These are phyloP conservation scores for Lasiommata megera DNA, from an alignment of 2,888 invertebrate species.

Conservation along the genomic window DNA sequence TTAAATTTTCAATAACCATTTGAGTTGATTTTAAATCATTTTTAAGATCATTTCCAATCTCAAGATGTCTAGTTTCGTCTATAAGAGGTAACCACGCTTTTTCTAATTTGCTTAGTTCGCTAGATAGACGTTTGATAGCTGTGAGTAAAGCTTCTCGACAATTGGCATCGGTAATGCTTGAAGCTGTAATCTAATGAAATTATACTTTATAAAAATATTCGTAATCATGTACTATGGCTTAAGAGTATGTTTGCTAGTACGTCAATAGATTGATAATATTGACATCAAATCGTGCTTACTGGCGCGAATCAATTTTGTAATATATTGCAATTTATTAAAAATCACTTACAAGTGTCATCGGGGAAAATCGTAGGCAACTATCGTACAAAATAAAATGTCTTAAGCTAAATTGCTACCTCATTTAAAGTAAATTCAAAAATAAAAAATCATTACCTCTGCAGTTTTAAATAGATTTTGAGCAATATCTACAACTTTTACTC, in stretches of 20 bases:
- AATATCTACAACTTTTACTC: conserved; percentile 41
- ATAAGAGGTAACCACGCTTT: conserved; percentile 16
- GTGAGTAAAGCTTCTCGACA: conserved; percentile 55
- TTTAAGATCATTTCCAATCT: conserved; percentile 11
- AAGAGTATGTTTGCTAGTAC: background rate
- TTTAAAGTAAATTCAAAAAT: background rate
- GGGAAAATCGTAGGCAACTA: too few relatives aligned
- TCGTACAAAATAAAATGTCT: too few relatives aligned
- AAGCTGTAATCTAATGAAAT: conserved; percentile 33
- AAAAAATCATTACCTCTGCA: conserved; percentile 44
- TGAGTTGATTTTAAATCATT: conserved; percentile 11
- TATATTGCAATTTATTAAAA: too few relatives aligned
- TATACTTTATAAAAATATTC: background rate
- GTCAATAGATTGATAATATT: background rate
- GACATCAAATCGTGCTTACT: too few relatives aligned
- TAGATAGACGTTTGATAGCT: conserved; percentile 37
- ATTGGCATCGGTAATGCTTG: conserved; percentile 52
- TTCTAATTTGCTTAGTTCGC: conserved; percentile 5
- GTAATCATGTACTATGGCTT: too few relatives aligned
- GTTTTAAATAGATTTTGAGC: conserved; percentile 45
- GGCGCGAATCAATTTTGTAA: too few relatives aligned
- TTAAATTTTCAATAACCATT: conserved; percentile 13
- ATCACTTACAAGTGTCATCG: too few relatives aligned
- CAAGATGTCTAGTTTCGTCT: background rate
- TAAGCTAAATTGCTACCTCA: too few relatives aligned